These are phyloP conservation scores for Drosophila paramelanica DNA, from an alignment of 2,888 invertebrate genomes.

Conservation along the genomic window DNA sequence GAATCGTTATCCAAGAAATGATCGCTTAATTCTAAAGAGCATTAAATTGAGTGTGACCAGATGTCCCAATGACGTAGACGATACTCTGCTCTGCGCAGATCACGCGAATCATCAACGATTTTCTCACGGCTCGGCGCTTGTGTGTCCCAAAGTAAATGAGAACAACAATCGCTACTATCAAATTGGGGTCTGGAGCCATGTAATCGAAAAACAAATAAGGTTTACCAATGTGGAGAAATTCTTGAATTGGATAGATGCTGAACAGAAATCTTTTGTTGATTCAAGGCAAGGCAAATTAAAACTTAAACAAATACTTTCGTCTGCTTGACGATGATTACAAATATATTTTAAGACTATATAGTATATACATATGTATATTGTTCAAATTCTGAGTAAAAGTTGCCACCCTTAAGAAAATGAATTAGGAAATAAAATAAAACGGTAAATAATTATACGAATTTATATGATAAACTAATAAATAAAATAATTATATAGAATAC, in stretches of 20 bases:
- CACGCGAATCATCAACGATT: rapidly evolving
- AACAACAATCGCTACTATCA: slow-evolving; percentile 17
- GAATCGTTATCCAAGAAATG: not conserved
- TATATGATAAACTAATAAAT: no score
- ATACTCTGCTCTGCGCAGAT: slow-evolving; percentile 2
- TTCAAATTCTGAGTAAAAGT: no score
- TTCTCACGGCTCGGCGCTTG: slow-evolving; percentile 19
- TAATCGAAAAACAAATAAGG: rapidly evolving
- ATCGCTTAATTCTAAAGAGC: not conserved
- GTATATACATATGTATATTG: no score
- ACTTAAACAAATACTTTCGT: no score
- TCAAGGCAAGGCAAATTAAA: no score
- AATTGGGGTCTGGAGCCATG: slow-evolving; percentile 30
- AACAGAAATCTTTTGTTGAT: no score
- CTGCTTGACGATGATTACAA: no score
- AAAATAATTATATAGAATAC: not conserved
- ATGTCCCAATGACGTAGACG: not conserved
- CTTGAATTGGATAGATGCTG: slow-evolving; percentile 11
- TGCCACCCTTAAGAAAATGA: not conserved
- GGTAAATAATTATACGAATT: no score
- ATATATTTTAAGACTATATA: no score
- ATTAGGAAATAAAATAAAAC: not conserved
- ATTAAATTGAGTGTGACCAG: not conserved
- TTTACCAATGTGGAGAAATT: not conserved
- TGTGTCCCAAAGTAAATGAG: slow-evolving; percentile 10